Conservation (phyloP, 2,113 vertebrate species). For the Girardinichthys multiradiatus region DNA sequence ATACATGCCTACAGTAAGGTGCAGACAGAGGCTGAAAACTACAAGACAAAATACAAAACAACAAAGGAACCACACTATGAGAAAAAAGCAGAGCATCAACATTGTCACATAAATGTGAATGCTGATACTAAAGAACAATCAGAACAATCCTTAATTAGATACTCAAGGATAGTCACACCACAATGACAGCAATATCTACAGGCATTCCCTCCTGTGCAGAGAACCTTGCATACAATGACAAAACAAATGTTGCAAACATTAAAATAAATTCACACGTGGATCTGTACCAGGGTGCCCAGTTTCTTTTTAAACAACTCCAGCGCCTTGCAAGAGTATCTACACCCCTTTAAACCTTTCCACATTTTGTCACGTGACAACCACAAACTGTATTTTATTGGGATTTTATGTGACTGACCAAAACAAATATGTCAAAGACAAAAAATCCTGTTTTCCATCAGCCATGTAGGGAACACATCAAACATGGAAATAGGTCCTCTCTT, state of each 20-base stretch:
- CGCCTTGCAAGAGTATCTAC: too few species aligned
- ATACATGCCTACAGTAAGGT: background rate
- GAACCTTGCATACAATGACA: slow-evolving; percentile 13
- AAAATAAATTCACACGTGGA: background rate
- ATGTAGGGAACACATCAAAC: too few species aligned
- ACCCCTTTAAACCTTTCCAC: too few species aligned
- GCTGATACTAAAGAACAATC: background rate
- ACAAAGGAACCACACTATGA: background rate
- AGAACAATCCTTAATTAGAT: background rate
- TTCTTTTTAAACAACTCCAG: background rate
- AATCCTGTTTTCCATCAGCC: too few species aligned
- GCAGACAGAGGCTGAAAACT: background rate
- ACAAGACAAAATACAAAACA: background rate
- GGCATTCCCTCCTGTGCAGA: background rate
- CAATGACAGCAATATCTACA: background rate
- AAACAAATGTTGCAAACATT: background rate
- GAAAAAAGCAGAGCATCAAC: background rate
- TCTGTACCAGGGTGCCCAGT: background rate
- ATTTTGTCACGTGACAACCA: too few species aligned
- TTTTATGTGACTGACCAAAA: too few species aligned
- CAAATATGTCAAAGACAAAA: too few species aligned
- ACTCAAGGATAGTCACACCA: background rate
- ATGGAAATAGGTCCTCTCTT: too few species aligned
- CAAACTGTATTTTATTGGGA: too few species aligned
- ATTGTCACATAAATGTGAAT: background rate